Base-by-base conservation (phyloP, 2,797 vertebrate genomes). In the Thaleichthys pacificus region DNA sequence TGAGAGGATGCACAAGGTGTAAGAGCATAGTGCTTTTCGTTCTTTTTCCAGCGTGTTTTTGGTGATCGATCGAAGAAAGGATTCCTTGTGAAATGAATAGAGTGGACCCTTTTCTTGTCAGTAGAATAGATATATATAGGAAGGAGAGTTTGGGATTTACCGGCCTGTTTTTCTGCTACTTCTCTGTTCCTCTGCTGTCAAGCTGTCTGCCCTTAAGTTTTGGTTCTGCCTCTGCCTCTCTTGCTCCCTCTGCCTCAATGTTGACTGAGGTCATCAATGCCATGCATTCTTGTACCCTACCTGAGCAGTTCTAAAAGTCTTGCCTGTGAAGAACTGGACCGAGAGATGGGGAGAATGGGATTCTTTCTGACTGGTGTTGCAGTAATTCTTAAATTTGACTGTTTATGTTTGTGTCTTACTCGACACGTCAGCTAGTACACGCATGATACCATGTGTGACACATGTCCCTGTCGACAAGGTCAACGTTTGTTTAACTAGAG, bases 221-320 rank as follows among this genome's bases (percentile, higher is more conserved):
- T 2, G 42, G 67, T 77, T 42, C 5, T 70, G 38, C n/a, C 60
- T 83, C 75, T 77, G 78, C 76, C 26, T 66, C 62, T 66, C 30
- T 67, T 11, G 24, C 26, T 42, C 61, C 58, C 76, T 77, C 69
- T 69, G 72, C 71, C 73, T 88, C 82, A 84, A 86, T 77, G 68
- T 80, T 78, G 74, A 86, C 76, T 91, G 89, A 88, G 88, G 89
- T 88, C 85, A 72, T 65, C 79, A 77, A 84, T 75, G 77, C 80
- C 78, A 79, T 64, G 62, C 77, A 79, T 77, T 47, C 42, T 84
- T 72, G 51, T 77, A 65, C 74, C 71, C 63, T 77, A 81, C 81
- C 60, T 66, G 69, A 75, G 62, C 76, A 61, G 62, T 65, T 67
- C 19, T 71, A 22, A 68, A 61, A 69, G 76, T 84, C 79, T 81